These are phyloP conservation scores for Peromyscus aztecus DNA, from an alignment of 2,797 vertebrate genomes.

Conservation along the genomic window DNA sequence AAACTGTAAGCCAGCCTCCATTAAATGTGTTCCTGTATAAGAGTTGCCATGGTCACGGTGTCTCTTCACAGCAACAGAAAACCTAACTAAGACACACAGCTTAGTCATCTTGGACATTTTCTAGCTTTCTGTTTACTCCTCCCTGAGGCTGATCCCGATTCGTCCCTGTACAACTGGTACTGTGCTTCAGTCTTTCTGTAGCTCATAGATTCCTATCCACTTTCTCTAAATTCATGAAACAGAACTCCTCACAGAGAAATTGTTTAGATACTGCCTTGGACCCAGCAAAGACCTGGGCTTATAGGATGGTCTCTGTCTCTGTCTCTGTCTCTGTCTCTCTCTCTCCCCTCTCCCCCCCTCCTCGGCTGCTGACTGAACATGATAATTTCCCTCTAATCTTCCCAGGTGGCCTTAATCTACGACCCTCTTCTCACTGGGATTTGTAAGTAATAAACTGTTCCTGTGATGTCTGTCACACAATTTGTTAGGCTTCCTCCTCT, in stretches of 20 bases:
- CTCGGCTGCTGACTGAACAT: neutral
- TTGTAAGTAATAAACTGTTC: neutral
- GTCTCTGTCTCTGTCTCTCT: neutral
- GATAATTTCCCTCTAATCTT: neutral
- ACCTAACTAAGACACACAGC: neutral
- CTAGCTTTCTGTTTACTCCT: neutral
- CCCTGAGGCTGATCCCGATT: neutral
- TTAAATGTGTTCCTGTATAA: neutral
- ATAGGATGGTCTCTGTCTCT: neutral
- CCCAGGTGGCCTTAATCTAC: neutral
- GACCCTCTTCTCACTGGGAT: neutral
- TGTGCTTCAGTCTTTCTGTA: neutral
- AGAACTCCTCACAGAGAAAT: neutral
- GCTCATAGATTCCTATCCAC: neutral
- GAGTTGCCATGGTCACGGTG: neutral
- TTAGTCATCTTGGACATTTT: neutral
- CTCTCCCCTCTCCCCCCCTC: no score
- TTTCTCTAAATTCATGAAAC: neutral
- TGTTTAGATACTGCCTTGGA: neutral
- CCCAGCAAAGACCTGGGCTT: neutral
- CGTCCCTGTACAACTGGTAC: neutral
- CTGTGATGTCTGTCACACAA: neutral
- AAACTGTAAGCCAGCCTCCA: neutral
- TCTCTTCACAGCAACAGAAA: neutral
- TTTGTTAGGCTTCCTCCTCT: neutral